These are phyloP conservation scores for Formica exsecta DNA, from an alignment of 1,140 invertebrate species.

Conservation along the genomic window DNA sequence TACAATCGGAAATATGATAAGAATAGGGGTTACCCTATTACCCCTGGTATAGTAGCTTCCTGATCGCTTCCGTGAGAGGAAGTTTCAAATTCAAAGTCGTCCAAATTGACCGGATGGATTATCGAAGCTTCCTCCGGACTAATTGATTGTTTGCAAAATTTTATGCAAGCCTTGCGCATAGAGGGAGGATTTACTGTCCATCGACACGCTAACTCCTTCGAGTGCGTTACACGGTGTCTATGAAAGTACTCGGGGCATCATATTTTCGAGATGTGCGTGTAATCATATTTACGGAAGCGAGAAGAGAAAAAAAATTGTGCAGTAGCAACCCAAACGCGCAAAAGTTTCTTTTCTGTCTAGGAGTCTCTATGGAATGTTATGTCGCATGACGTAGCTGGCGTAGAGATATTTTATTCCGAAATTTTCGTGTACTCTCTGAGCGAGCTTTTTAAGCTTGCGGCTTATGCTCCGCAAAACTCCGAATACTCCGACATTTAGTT, in stretches of 20 bases:
- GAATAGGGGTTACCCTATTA: slow-evolving; percentile 24
- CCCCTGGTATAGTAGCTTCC: slow-evolving; percentile 10
- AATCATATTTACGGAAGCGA: slow-evolving; percentile 42
- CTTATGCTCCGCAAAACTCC: slow-evolving; percentile 63
- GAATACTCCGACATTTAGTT: slow-evolving; percentile 45
- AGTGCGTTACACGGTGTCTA: slow-evolving; percentile 66
- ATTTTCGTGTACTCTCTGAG: slow-evolving; percentile 73
- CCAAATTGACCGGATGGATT: slow-evolving; percentile 79
- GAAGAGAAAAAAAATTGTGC: slow-evolving; percentile 55
- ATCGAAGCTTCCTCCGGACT: slow-evolving; percentile 78
- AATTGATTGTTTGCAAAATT: slow-evolving; percentile 85
- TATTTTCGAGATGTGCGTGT: slow-evolving; percentile 35
- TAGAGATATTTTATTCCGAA: slow-evolving; percentile 70
- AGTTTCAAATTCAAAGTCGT: slow-evolving; percentile 71
- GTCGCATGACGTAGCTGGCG: slow-evolving; percentile 67
- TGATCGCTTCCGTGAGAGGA: slow-evolving; percentile 65
- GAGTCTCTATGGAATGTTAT: slow-evolving; percentile 70
- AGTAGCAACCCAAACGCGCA: slow-evolving; percentile 58
- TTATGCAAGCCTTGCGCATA: slow-evolving; percentile 77
- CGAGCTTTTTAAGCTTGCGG: slow-evolving; percentile 72
- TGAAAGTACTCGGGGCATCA: slow-evolving; percentile 54
- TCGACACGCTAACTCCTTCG: slow-evolving; percentile 76
- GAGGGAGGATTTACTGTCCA: slow-evolving; percentile 76
- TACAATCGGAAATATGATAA: slow-evolving; percentile 65
- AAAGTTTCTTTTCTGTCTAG: slow-evolving; percentile 67